A percentile compares a stretch with the other conserved stretches of the same genome.
These are phyloP conservation scores for Drosophila cracens DNA, from an alignment of 2,888 invertebrate genomes.

Conservation along the genomic window DNA sequence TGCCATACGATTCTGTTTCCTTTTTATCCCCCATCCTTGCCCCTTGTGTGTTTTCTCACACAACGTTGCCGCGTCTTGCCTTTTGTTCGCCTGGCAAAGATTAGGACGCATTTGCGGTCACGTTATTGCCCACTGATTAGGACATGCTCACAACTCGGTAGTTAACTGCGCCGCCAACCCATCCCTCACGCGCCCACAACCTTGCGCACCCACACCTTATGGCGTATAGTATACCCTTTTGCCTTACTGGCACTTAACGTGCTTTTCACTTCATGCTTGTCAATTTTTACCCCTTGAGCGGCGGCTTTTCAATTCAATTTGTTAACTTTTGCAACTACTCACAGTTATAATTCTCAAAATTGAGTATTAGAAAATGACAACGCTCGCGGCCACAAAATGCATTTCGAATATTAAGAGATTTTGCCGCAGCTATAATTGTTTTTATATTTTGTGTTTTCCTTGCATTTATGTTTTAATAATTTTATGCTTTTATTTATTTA, in stretches of 20 bases:
- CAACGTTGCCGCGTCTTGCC: slow-evolving; percentile 18
- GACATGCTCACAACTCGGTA: slow-evolving; percentile 56
- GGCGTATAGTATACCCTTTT: slow-evolving; percentile 17
- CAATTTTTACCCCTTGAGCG: slow-evolving; percentile 17
- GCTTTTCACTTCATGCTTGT: slow-evolving; percentile 67
- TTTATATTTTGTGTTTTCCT: neutral
- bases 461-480: slow-evolving; percentile 19
- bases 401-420: slow-evolving; percentile 62
- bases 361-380: slow-evolving; percentile 26
- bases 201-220: neutral
- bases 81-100: slow-evolving; percentile 66
- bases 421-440: slow-evolving; percentile 6
- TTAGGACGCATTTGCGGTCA: slow-evolving; percentile 78
- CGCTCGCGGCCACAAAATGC: slow-evolving; percentile 67
- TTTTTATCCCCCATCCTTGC: neutral
- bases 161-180: slow-evolving; percentile 67
- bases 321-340: slow-evolving; percentile 70
- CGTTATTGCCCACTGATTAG: slow-evolving; percentile 81
- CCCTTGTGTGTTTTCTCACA: neutral
- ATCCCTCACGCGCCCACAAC: neutral
- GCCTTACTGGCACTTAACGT: slow-evolving; percentile 49
- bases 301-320: slow-evolving; percentile 64
- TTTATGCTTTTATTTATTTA: slow-evolving; percentile 11
- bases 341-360: slow-evolving; percentile 43
- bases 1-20: slow-evolving; percentile 40